Conservation (phyloP, 2,888 invertebrate genomes). For the Eristalinus sepulchralis region DNA sequence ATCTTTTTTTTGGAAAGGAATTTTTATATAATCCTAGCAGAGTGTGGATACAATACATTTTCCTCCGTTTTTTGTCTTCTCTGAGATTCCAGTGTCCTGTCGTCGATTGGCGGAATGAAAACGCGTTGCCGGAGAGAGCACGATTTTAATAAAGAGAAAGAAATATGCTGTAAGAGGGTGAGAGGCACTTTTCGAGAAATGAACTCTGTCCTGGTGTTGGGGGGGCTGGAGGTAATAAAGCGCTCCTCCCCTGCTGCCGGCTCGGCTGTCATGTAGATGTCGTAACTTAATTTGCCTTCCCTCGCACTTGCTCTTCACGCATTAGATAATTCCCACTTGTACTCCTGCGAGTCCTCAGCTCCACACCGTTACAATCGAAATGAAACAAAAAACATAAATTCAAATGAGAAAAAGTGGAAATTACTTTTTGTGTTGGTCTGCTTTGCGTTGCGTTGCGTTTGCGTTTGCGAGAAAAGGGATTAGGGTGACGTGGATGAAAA, state of each 20-base stretch:
- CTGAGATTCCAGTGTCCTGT: constrained; percentile 15
- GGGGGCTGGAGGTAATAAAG: constrained; percentile 61
- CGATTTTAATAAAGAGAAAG: constrained; percentile 68
- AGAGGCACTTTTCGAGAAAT: constrained; percentile 57
- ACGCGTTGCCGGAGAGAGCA: constrained; percentile 44
- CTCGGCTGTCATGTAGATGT: constrained; percentile 25
- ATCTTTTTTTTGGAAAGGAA: constrained; percentile 28
- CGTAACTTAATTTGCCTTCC: constrained; percentile 62
- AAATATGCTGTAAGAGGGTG: constrained; percentile 53
- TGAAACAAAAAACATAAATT: constrained; percentile 35
- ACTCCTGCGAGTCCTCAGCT: not conserved
- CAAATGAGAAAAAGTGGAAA: constrained; percentile 32
- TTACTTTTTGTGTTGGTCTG: constrained; percentile 31
- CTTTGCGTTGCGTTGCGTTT: constrained; percentile 1
- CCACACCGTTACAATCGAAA: not conserved
- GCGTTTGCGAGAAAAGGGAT: not conserved
- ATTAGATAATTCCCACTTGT: constrained; percentile 51
- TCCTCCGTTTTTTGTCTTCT: constrained; percentile 27
- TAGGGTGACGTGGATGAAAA: not conserved
- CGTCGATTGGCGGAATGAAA: constrained; percentile 19
- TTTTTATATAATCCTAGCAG: constrained; percentile 59
- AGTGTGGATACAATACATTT: constrained; percentile 19
- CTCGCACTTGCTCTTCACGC: constrained; percentile 42
- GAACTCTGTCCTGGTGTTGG: constrained; percentile 39
- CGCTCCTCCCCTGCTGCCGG: constrained; percentile 4